These are phyloP conservation scores for Grus americana DNA, from an alignment of 2,113 vertebrate species.

Conservation along the genomic window DNA sequence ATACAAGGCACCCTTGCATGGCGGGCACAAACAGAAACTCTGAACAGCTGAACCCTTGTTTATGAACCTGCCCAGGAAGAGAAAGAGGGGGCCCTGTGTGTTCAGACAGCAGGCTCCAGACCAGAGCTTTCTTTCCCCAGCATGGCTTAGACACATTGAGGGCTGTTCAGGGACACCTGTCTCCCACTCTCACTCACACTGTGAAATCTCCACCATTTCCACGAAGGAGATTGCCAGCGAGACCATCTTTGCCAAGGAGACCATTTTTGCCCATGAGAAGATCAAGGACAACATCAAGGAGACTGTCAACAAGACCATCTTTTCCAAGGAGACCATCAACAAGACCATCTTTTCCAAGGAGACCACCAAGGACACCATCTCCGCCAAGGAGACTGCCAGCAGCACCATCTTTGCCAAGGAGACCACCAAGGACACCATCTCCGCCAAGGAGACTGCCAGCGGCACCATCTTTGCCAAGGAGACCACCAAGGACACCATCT, in stretches of 20 bases:
- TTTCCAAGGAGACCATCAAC: background rate
- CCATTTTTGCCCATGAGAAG: background rate
- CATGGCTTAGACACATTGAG: fast-evolving
- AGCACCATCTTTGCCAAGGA: background rate
- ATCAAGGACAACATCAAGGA: slow-evolving; percentile 22
- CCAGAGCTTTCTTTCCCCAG: background rate
- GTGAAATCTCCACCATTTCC: background rate
- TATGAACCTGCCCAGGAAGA: background rate
- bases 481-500: background rate
- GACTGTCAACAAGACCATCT: background rate
- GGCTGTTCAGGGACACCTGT: too few species aligned
- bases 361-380: too few species aligned
- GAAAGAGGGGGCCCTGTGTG: background rate
- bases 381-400: slow-evolving; percentile 6
- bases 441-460: background rate
- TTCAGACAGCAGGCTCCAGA: background rate
- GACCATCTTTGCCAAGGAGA: slow-evolving; percentile 27
- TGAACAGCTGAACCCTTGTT: background rate
- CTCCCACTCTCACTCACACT: slow-evolving; percentile 56
- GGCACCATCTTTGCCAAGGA: background rate
- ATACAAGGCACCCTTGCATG: background rate
- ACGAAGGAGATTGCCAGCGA: background rate
- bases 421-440: background rate
- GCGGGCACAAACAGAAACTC: background rate
- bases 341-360: background rate